A percentile compares a stretch with the other conserved stretches of the same genome.
phyloP scores from a whole-genome alignment of 2,113 vertebrate species.

The Sapayoa aenigma region DNA sequence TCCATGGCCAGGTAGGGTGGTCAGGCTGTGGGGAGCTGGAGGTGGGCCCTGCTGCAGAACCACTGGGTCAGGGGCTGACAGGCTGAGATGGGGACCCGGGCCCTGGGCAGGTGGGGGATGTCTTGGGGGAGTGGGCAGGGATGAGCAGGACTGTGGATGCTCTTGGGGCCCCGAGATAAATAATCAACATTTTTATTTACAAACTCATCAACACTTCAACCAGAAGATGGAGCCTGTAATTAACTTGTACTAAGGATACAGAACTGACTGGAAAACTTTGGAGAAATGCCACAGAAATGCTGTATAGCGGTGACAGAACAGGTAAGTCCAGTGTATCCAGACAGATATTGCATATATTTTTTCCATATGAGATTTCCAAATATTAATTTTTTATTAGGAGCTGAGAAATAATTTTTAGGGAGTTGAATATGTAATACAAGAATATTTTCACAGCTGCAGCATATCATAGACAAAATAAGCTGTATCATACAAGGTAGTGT shows the following conservation, averaged over 20 bases:
- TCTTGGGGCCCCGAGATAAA: background rate
- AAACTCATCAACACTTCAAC: background rate
- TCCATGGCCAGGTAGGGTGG: background rate
- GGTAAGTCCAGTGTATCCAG: background rate
- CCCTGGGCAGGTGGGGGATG: accelerated
- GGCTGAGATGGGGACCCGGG: accelerated
- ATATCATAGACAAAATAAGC: background rate
- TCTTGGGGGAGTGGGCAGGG: accelerated
- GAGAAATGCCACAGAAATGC: background rate
- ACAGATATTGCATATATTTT: background rate
- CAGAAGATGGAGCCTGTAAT: slow-evolving; percentile 4
- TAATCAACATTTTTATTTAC: background rate
- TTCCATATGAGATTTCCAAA: background rate
- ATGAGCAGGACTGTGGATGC: background rate
- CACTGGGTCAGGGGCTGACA: background rate
- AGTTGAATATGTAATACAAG: background rate
- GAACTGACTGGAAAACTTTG: background rate
- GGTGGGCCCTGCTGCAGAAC: accelerated
- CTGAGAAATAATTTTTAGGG: background rate
- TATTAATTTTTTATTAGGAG: background rate
- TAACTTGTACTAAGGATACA: background rate
- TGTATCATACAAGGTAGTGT: background rate
- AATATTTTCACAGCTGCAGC: background rate
- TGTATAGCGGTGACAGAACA: background rate
- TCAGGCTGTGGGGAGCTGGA: background rate